phyloP scores from a whole-genome alignment of 2,888 invertebrate species.

The Drosophila cracens region DNA sequence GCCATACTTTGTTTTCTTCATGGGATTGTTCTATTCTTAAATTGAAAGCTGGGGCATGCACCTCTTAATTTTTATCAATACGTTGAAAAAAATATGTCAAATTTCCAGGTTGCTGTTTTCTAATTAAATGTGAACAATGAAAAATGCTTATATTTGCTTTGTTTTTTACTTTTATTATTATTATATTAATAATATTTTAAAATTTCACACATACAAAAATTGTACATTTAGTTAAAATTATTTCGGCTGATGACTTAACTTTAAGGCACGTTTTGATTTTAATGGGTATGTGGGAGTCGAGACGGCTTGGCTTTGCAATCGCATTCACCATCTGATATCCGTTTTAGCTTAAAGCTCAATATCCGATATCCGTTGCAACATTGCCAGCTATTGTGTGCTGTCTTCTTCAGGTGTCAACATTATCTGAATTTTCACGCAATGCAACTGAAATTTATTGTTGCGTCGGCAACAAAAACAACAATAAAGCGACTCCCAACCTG shows the following conservation, averaged over 20 bases:
- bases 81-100: no score
- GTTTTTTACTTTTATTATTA: not conserved
- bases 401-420: conserved; percentile 69
- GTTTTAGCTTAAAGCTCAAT: conserved; percentile 57
- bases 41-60: not conserved
- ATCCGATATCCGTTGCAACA: conserved; percentile 48
- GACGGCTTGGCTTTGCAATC: not conserved
- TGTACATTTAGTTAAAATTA: not conserved
- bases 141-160: not conserved
- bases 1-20: not conserved
- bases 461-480: conserved; percentile 22
- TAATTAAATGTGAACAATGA: not conserved
- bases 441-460: conserved; percentile 59
- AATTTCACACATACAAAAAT: not conserved
- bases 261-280: no score
- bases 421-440: conserved; percentile 63
- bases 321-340: conserved; percentile 32
- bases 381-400: conserved; percentile 11
- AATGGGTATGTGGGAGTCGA: conserved; percentile 7
- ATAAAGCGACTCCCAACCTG: conserved; percentile 19
- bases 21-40: not conserved
- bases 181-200: not conserved
- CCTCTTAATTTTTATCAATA: not conserved
- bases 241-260: not conserved
- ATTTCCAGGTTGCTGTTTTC: not conserved